Evolutionary conservation across 1,140 invertebrate genomes (phyloP), one percentile per base, ranked within the genome.

Genomic region (Neotoxoptera formosana): DNA sequence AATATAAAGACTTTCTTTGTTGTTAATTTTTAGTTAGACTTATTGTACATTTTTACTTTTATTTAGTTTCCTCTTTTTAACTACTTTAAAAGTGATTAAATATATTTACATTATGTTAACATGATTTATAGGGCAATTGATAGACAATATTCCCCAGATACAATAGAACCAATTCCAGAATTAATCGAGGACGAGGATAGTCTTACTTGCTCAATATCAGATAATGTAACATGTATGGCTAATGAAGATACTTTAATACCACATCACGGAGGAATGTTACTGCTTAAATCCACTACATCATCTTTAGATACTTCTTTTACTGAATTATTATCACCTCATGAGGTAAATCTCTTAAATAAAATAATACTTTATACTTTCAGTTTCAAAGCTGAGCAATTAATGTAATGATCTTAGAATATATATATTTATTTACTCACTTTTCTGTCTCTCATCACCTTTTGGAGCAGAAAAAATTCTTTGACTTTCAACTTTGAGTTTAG

Each of bases 231-330:
- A 30, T 92, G 76, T 83, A 92, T 84, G 67, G 30, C 48, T 92
- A 92, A 84, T 25, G 91, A 92, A 91, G 90, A 91, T 36, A 92
- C 21, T 48, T 51, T 83, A 51, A 25, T 84, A 53, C 91, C 45
- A 84, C 60, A 92, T 30, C 60, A 83, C 84, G 60, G 45, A 83
- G 91, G 76, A 41, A 92, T 83, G 30, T 83, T 51, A 84, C 14
- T 92, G 94, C 91, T 95, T 9, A 94, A 94, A 91, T 94, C 94
- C 23, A 92, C 91, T 11, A 94, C 94, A 23, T 95, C 94, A 23
- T 94, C 94, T 36, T 83, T 94, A 48, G 94, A 95, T 51, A 94
- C 94, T 41, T 94, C 94, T 20, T 94, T 95, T 86, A 94, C 93
- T 25, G 94, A 94, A 90, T 93, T 93, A 34, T 91, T 94, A 60